Percentiles rank a stretch among this genome's conserved stretches.
These are phyloP conservation scores for Mercenaria mercenaria DNA, from an alignment of 1,140 invertebrate species.

Conservation along the genomic window DNA sequence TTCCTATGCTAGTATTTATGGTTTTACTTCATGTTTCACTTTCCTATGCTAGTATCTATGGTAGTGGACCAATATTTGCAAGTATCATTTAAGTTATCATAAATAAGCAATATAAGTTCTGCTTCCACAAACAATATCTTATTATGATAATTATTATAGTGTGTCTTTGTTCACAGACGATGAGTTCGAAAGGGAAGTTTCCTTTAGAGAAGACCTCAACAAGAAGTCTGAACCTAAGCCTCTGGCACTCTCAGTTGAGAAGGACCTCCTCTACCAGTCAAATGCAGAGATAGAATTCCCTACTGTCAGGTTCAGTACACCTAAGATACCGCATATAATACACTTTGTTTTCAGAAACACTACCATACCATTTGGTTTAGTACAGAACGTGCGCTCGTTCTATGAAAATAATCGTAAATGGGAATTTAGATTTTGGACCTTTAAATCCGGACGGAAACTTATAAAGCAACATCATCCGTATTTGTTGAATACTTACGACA, in stretches of 20 bases:
- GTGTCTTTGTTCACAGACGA: background rate
- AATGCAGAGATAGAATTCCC: conserved; percentile 6
- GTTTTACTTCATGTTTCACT: too few species aligned
- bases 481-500: background rate
- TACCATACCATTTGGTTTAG: background rate
- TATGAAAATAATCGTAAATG: background rate
- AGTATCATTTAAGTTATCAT: too few species aligned
- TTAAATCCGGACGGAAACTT: background rate
- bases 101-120: too few species aligned
- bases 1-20: too few species aligned
- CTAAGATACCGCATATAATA: conserved; percentile 16
- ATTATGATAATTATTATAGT: too few species aligned
- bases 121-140: too few species aligned
- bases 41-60: too few species aligned
- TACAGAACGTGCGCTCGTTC: background rate
- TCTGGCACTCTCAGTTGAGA: background rate
- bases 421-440: conserved; percentile 29
- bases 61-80: too few species aligned
- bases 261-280: background rate
- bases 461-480: conserved; percentile 1
- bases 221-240: background rate
- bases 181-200: background rate
- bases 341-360: background rate
- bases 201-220: background rate
- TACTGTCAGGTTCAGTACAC: background rate